Conservation (phyloP, 2,888 invertebrate genomes). For the Myopa testacea region DNA sequence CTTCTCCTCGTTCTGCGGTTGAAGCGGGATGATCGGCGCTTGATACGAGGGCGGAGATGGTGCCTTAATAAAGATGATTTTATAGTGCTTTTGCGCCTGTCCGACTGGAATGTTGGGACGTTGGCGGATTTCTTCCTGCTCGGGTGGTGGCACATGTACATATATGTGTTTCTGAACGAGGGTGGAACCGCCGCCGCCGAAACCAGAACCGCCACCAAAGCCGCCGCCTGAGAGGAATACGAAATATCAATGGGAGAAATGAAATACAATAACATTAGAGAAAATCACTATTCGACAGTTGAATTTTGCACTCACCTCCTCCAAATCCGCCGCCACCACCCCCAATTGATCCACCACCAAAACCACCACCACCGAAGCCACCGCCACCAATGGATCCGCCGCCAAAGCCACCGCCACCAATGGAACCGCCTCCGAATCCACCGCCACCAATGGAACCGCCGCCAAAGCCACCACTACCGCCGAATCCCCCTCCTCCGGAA, state of each 20-base stretch:
- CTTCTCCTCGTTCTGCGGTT: conserved; percentile 87
- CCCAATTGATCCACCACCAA: conserved; percentile 54
- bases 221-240: neutral
- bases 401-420: conserved; percentile 33
- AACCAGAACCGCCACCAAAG: conserved; percentile 57
- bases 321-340: neutral
- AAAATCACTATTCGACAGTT: neutral
- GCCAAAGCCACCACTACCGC: conserved; percentile 51
- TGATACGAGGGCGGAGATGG: conserved; percentile 86
- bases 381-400: conserved; percentile 34
- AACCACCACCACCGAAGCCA: conserved; percentile 57
- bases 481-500: conserved; percentile 42
- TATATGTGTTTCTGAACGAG: conserved; percentile 88
- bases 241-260: neutral
- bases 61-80: conserved; percentile 93
- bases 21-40: conserved; percentile 83
- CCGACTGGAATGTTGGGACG: conserved; percentile 74
- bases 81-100: conserved; percentile 88
- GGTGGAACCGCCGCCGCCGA: conserved; percentile 64
- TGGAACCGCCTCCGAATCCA: conserved; percentile 56
- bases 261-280: neutral
- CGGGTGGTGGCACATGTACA: conserved; percentile 90
- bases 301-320: conserved; percentile 9
- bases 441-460: conserved; percentile 58
- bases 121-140: conserved; percentile 78